Evolutionary conservation across 2,797 vertebrate species (phyloP).

Genomic region (Poeciliopsis gracilis): DNA sequence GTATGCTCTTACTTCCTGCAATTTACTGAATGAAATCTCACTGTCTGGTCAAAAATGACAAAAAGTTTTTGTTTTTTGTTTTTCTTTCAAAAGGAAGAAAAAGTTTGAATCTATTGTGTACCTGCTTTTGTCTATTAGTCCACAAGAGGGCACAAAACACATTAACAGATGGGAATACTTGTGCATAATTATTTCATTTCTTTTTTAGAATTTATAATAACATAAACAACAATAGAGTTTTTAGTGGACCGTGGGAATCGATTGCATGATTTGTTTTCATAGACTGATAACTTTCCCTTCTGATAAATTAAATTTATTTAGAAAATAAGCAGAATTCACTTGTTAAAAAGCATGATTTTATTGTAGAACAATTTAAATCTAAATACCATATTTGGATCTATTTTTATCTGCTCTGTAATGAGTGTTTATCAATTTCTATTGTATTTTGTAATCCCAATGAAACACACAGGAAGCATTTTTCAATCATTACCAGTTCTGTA

Average conservation of each 20-base stretch:
- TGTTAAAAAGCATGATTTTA: neutral
- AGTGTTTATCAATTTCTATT: neutral
- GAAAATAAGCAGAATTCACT: neutral
- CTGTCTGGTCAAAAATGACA: neutral
- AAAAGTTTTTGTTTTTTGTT: too few species aligned
- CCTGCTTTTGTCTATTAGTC: neutral
- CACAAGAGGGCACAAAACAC: constrained; percentile 22
- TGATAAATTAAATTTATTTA: neutral
- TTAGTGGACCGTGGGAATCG: neutral
- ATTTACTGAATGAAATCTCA: neutral
- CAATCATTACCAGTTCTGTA: neutral
- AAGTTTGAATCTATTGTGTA: neutral
- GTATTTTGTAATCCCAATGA: neutral
- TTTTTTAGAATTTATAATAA: neutral
- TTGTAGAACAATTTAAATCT: neutral
- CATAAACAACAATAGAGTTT: neutral
- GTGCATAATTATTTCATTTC: neutral
- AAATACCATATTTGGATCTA: neutral
- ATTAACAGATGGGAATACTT: neutral
- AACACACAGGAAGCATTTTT: neutral
- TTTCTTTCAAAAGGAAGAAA: neutral
- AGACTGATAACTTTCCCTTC: neutral
- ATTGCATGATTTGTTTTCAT: neutral
- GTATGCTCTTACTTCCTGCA: neutral
- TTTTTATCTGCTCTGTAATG: neutral